phyloP scores from a whole-genome alignment of 2,113 vertebrate genomes.

The Mixornis gularis region DNA sequence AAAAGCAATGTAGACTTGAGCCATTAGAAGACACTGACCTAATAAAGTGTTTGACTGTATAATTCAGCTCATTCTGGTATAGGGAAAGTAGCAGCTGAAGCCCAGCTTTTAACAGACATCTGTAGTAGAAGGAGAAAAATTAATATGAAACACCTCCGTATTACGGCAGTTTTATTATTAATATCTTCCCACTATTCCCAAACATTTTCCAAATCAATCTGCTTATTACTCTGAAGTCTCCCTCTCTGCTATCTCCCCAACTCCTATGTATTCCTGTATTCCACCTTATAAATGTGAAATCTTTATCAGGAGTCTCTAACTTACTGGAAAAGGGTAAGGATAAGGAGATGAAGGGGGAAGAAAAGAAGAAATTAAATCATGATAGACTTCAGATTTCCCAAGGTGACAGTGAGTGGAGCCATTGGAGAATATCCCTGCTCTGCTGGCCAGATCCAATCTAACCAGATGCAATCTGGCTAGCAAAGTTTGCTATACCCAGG shows the following conservation, averaged over 20 bases:
- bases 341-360: background rate
- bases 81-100: background rate
- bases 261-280: background rate
- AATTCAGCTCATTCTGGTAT: background rate
- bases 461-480: background rate
- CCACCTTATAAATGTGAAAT: background rate
- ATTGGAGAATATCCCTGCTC: background rate
- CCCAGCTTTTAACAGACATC: background rate
- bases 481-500: background rate
- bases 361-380: background rate
- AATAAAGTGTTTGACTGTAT: background rate
- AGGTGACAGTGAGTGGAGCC: accelerated
- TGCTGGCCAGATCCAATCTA: background rate
- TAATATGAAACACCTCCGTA: background rate
- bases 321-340: background rate
- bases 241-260: background rate
- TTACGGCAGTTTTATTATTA: background rate
- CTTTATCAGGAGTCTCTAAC: background rate
- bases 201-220: background rate
- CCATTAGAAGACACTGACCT: background rate
- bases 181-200: background rate
- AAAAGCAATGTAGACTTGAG: background rate
- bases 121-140: background rate
- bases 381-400: background rate
- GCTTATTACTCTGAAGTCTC: background rate